Percentiles rank a stretch among this genome's conserved stretches.
These are phyloP conservation scores for Ganaspis brasiliensis DNA, from an alignment of 2,888 invertebrate genomes.

Conservation along the genomic window DNA sequence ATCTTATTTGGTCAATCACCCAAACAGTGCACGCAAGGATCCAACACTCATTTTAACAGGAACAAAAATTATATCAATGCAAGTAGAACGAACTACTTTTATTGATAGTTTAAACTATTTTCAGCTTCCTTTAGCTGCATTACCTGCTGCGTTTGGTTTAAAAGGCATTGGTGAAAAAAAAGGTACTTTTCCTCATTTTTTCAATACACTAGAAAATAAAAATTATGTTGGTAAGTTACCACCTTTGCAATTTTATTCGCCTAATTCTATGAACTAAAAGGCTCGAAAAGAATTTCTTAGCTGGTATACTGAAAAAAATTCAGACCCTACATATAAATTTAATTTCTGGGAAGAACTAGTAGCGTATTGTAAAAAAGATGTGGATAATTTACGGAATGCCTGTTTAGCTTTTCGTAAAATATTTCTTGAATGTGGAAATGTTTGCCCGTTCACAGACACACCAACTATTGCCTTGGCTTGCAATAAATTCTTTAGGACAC, in stretches of 20 bases:
- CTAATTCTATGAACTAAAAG: slow-evolving; percentile 43
- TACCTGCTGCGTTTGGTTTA: neutral
- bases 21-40: slow-evolving; percentile 81
- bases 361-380: slow-evolving; percentile 60
- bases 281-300: slow-evolving; percentile 42
- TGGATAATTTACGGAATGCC: slow-evolving; percentile 57
- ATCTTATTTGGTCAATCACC: too few relatives aligned
- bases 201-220: slow-evolving; percentile 59
- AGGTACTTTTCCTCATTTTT: slow-evolving; percentile 62
- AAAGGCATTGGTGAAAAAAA: neutral
- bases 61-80: slow-evolving; percentile 48
- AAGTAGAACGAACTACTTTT: slow-evolving; percentile 49
- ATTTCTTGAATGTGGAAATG: slow-evolving; percentile 53
- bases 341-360: slow-evolving; percentile 60
- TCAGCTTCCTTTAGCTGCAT: slow-evolving; percentile 56
- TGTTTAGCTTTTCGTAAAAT: slow-evolving; percentile 60
- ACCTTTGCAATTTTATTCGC: slow-evolving; percentile 46
- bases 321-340: slow-evolving; percentile 50
- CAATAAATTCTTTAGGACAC: slow-evolving; percentile 55
- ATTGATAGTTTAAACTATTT: slow-evolving; percentile 63
- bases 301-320: slow-evolving; percentile 52
- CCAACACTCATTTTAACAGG: slow-evolving; percentile 48
- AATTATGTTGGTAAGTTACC: slow-evolving; percentile 58
- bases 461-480: slow-evolving; percentile 65
- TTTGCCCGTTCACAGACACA: slow-evolving; percentile 60